phyloP scores from a whole-genome alignment of 2,113 vertebrate genomes.

The Cercocebus atys region DNA sequence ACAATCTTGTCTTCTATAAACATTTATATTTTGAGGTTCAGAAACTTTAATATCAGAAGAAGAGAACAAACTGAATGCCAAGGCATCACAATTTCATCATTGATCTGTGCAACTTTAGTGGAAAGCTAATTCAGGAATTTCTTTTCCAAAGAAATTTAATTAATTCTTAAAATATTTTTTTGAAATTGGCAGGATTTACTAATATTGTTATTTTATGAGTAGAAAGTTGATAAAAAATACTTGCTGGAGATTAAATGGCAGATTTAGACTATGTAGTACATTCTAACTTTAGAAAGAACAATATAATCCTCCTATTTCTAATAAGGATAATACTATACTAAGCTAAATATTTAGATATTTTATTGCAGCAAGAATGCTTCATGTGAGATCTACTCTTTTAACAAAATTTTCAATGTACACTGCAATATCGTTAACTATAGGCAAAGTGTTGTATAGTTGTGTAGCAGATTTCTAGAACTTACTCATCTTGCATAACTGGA shows the following conservation, averaged over 20 bases:
- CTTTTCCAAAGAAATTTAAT: neutral
- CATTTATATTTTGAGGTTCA: conserved; percentile 16
- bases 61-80: conserved; percentile 1
- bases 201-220: neutral
- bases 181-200: neutral
- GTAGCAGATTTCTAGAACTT: neutral
- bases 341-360: neutral
- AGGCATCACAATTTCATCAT: neutral
- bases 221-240: neutral
- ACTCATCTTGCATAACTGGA: neutral
- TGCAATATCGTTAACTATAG: neutral
- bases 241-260: neutral
- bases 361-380: neutral
- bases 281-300: conserved; percentile 6
- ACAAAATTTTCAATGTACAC: neutral
- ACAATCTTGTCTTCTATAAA: neutral
- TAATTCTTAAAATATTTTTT: conserved; percentile 1
- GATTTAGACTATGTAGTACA: neutral
- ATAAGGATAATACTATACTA: neutral
- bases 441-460: neutral
- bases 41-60: neutral
- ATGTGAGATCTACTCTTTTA: neutral
- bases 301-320: neutral
- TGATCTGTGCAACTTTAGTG: neutral
- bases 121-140: neutral